These are phyloP conservation scores for Notothenia rossii DNA, from an alignment of 2,113 vertebrate species.

Conservation along the genomic window DNA sequence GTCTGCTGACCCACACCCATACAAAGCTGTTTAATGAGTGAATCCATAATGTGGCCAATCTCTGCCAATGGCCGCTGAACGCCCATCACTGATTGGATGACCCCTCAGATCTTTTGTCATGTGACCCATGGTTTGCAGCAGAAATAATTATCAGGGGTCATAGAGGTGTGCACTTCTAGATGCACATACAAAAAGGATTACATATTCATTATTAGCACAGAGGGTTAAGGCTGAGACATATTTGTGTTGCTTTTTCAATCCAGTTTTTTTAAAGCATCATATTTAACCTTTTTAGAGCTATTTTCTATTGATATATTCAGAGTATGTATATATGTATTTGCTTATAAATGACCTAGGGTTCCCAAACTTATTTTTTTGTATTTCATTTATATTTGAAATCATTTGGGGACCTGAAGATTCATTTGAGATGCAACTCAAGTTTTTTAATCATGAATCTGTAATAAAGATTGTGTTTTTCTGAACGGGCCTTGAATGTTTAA, in stretches of 20 bases:
- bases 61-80: conserved; percentile 34
- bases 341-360: no score
- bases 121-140: conserved; percentile 26
- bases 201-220: not conserved
- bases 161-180: conserved; percentile 6
- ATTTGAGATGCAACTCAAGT: no score
- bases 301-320: no score
- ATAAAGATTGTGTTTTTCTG: no score
- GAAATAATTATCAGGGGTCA: conserved; percentile 15
- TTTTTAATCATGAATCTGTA: no score
- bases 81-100: conserved; percentile 42
- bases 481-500: no score
- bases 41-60: conserved; percentile 50
- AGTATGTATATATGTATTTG: no score
- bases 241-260: not conserved
- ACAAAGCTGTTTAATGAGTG: conserved; percentile 61
- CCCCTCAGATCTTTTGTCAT: conserved; percentile 38
- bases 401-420: no score
- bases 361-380: no score
- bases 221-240: not conserved
- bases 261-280: not conserved
- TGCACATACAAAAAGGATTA: not conserved
- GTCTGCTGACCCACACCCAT: conserved; percentile 55
- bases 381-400: no score
- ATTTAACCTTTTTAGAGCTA: no score